Evolutionary conservation across 2,888 invertebrate genomes (phyloP).

Genomic region (Mycalesis mineus): DNA sequence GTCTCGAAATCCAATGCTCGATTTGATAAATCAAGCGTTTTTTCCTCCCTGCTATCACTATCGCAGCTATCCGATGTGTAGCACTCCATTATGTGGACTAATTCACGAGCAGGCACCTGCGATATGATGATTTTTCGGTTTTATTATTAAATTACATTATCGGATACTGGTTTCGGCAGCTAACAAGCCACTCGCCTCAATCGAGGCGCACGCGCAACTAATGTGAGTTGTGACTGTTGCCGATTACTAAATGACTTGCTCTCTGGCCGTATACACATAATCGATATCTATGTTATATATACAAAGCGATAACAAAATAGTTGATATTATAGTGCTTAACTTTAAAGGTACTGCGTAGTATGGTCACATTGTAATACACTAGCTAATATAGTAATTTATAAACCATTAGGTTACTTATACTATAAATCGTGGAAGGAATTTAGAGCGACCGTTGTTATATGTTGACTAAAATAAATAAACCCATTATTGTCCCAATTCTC

Average conservation of each 20-base stretch:
- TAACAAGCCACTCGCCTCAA: slow-evolving; percentile 34
- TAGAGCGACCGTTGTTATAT: too few relatives aligned
- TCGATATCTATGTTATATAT: too few relatives aligned
- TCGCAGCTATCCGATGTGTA: slow-evolving; percentile 92
- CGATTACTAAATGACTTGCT: neutral
- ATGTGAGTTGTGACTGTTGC: slow-evolving; percentile 27
- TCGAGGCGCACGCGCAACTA: slow-evolving; percentile 72
- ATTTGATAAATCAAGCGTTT: slow-evolving; percentile 82
- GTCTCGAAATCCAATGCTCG: slow-evolving; percentile 78
- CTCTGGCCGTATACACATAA: neutral
- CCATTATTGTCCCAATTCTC: too few relatives aligned
- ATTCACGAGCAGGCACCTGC: slow-evolving; percentile 10
- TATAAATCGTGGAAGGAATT: too few relatives aligned
- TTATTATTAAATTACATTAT: slow-evolving; percentile 47
- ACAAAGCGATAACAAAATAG: neutral
- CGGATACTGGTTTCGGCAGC: slow-evolving; percentile 17
- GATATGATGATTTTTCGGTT: slow-evolving; percentile 19
- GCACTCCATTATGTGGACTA: slow-evolving; percentile 80
- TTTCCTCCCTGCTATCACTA: slow-evolving; percentile 84
- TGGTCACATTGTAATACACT: too few relatives aligned
- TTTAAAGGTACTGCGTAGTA: too few relatives aligned
- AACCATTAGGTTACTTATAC: too few relatives aligned
- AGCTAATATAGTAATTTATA: too few relatives aligned
- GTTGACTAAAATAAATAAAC: too few relatives aligned
- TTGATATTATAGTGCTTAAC: neutral